Evolutionary conservation across 1,140 invertebrate species (phyloP), one percentile per base, ranked within the genome.

Genomic region (Pectinophora gossypiella): DNA sequence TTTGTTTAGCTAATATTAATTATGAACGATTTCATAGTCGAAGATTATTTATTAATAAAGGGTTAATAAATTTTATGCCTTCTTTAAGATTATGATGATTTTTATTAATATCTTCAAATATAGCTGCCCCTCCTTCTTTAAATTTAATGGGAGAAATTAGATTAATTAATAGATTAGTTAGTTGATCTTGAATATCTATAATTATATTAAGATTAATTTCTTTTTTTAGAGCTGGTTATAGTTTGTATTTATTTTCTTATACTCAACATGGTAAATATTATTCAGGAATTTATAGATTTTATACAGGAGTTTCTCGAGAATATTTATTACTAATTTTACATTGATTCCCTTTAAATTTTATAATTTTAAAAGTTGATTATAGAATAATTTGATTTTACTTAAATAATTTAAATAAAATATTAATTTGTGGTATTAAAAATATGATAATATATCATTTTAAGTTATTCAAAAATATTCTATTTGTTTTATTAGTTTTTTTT

Each of bases 1-100:
- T 93, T 91, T 90, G 86, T 90, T 87, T 93, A 77, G 88, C 89
- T 21, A 92, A 91, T 90, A 80, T 92, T 64, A 82, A 65, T 69
- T 93, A 93, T 91, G 88, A 91, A 61, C 86, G 87, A 2, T 63
- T 83, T 63, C 13, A 48, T 43, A 85, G 77, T n/a, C 87, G 84
- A 40, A 88, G 76, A 48, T 56, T 87, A 61, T 80, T 72, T 70
- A 70, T 88, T 72, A 88, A 85, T 85, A 88, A 87, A 20, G 82
- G 85, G 0, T 64, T 87, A 69, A 74, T 89, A 63, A 82, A 75
- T 76, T 72, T 85, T 68, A 76, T 88, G 61, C 85, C 85, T 70
- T 81, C 61, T 19, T 72, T 92, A 74, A 76, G 70, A 59, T 81
- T 92, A 74, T 89, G 81, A 57, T 91, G 90, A 88, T 92, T 92